Conservation (phyloP, 2,113 vertebrate species). For the Leptosomus discolor region DNA sequence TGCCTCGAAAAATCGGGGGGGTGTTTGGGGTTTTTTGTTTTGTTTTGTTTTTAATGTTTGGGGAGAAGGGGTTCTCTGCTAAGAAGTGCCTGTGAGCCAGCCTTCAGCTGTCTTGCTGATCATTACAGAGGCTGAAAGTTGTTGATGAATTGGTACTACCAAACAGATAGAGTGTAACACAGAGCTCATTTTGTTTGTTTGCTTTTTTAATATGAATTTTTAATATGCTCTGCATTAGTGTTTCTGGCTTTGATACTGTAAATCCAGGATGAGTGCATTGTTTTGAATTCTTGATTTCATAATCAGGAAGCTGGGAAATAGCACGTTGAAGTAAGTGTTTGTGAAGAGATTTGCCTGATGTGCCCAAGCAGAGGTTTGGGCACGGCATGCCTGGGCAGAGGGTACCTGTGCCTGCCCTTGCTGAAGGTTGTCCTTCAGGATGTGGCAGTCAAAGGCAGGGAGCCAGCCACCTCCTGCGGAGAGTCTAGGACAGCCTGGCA, state of each 20-base stretch:
- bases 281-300: background rate
- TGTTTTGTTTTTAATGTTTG: background rate
- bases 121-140: background rate
- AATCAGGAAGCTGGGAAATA: background rate
- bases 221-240: background rate
- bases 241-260: background rate
- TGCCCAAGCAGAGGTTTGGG: background rate
- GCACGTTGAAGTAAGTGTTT: background rate
- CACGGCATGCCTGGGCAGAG: background rate
- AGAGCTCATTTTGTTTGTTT: background rate
- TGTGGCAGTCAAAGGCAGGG: rapidly evolving
- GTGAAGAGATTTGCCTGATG: background rate
- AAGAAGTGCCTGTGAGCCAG: background rate
- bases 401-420: background rate
- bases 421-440: background rate
- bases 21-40: rapidly evolving
- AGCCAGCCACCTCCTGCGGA: background rate
- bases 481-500: background rate
- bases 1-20: background rate
- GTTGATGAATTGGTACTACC: background rate
- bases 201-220: background rate
- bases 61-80: background rate
- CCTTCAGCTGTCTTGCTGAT: background rate
- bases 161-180: background rate
- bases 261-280: rapidly evolving